Base-by-base conservation (phyloP, 2,113 vertebrate genomes). In the Nerophis ophidion region DNA sequence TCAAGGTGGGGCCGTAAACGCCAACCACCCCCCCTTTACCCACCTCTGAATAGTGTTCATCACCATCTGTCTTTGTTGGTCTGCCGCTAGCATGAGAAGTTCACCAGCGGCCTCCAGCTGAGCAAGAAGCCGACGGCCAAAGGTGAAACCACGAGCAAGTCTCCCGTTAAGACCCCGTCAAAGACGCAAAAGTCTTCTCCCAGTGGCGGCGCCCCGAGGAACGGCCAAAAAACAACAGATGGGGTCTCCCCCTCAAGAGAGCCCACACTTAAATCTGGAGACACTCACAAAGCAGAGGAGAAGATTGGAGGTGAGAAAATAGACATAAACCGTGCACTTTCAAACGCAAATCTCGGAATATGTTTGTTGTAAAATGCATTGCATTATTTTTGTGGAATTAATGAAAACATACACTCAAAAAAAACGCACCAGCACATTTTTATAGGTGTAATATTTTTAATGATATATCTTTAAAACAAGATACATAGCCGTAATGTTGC, bases 21-120 rank as follows among this genome's bases (percentile, higher is more conserved):
- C 16, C 59, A 58, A 55, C 17, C 60, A 15, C 8, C 15, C 33
- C 11, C 46, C 26, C 7, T 11, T 12, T 59, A 15, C 60, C 36
- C 51, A 14, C 45, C 47, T 16, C 10, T 64, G 8, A 48, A 61
- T n/a, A 16, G 16, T 14, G 38, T 6, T n/a, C 11, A n/a, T 5
- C 8, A 17, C 17, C 46, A 1, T 59, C 12, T 15, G 11, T 52
- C 15, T 46, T 57, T 26, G 49, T 16, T 50, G 2, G 52, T 57
- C 11, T 73, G n/a, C 36, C 2, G 3, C 46, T 48, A 99, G 97
- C 97, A 99, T 84, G 97, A 99, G 80, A 99, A 99, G 85, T 99
- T 98, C 87, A 95, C 95, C 74, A 99, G 95, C 70, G 95, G 97
- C 63, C 91, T 98, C 61, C 95, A 99, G 13, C 89, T 99, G 75